phyloP scores from a whole-genome alignment of 2,888 invertebrate genomes.

The Nezara viridula region DNA sequence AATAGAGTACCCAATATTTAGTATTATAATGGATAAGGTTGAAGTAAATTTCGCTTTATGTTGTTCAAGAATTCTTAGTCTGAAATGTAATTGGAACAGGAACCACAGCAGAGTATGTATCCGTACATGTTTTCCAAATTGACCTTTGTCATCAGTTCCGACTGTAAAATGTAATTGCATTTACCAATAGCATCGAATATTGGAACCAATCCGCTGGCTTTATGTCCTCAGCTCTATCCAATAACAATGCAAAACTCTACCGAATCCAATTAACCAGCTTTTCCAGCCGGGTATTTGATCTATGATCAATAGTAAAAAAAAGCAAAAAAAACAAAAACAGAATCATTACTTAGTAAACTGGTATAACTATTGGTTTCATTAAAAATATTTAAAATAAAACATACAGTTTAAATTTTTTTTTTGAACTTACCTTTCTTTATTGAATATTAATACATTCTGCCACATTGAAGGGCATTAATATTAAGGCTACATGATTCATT shows the following conservation, averaged over 20 bases:
- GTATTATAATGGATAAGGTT: background rate
- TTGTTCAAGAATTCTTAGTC: background rate
- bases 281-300: background rate
- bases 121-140: conserved; percentile 9
- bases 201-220: background rate
- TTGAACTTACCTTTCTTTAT: no score
- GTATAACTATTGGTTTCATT: background rate
- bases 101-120: background rate
- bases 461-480: no score
- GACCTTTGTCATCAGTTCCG: background rate
- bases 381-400: background rate
- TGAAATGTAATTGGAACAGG: background rate
- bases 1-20: no score
- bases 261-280: background rate
- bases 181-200: background rate
- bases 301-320: background rate
- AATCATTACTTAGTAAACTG: no score
- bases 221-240: background rate
- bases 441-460: no score
- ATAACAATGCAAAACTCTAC: background rate
- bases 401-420: background rate
- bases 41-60: background rate
- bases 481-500: no score
- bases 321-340: no score
- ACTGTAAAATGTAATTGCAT: conserved; percentile 13